Percentiles rank a stretch among this genome's conserved stretches.
Evolutionary conservation across 2,113 vertebrate species (phyloP).

Genomic region (Pogona vitticeps): DNA sequence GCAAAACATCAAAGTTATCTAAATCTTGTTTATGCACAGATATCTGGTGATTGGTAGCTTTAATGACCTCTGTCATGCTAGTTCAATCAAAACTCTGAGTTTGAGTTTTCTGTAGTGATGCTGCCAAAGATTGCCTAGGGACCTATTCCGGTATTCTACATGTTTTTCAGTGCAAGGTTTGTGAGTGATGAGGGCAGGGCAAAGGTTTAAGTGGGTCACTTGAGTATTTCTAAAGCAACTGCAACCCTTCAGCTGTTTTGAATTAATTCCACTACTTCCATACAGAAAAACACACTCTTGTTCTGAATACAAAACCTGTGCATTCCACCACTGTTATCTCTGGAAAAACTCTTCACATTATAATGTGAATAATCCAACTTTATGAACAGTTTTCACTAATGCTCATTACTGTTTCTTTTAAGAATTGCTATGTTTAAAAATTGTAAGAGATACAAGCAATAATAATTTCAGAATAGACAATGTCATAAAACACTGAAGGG

Average conservation of each 20-base stretch:
- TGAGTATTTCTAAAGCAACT: neutral
- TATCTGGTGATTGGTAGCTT: conserved; percentile 21
- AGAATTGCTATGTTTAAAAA: neutral
- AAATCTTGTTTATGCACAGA: conserved; percentile 22
- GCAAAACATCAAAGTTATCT: conserved; percentile 22
- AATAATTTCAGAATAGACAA: neutral
- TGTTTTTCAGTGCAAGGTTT: conserved; percentile 46
- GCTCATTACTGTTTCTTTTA: neutral
- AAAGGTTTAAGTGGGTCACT: conserved; percentile 25
- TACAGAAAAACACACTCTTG: neutral
- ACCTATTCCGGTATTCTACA: conserved; percentile 26
- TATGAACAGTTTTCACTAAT: neutral
- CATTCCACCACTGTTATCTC: neutral
- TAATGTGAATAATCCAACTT: neutral
- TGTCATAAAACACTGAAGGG: neutral
- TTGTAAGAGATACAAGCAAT: neutral
- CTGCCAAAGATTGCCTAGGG: conserved; percentile 59
- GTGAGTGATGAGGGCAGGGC: conserved; percentile 48
- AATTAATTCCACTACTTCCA: neutral
- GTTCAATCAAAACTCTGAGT: conserved; percentile 8
- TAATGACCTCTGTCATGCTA: conserved; percentile 41
- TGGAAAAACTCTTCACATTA: neutral
- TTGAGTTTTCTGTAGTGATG: conserved; percentile 49
- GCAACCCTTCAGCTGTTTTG: neutral
- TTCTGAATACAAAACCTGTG: conserved; percentile 4